A percentile compares a stretch with the other conserved stretches of the same genome.
Conservation (phyloP, 2,888 invertebrate species). For the Dione vanillae region DNA sequence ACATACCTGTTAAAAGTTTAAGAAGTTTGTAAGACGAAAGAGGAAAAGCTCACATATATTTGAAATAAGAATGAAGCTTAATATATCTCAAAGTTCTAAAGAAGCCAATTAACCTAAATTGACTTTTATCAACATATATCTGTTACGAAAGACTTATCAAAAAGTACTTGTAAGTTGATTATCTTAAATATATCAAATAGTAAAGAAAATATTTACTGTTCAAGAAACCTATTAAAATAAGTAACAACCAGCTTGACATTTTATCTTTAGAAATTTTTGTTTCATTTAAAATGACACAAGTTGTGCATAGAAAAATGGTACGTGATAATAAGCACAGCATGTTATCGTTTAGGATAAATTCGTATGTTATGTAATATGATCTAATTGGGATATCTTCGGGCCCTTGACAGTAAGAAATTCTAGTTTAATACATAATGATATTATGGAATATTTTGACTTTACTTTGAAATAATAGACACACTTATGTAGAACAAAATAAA, state of each 20-base stretch:
- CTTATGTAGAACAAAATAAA: no score
- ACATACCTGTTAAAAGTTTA: not conserved
- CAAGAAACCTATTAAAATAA: conserved; percentile 4
- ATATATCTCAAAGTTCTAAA: not conserved
- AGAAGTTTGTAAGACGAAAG: not conserved
- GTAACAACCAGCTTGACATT: not conserved
- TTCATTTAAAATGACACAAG: not conserved
- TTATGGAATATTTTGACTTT: not conserved
- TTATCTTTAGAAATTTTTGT: not conserved
- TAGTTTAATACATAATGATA: not conserved
- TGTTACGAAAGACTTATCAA: no score
- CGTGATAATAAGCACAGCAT: not conserved
- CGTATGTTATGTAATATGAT: not conserved
- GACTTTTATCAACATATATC: no score
- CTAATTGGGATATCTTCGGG: not conserved
- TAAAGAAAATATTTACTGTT: not conserved
- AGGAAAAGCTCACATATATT: not conserved
- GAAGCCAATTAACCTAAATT: no score
- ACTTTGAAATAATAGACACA: no score
- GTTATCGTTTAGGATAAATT: not conserved
- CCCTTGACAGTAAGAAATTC: not conserved
- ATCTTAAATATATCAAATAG: not conserved
- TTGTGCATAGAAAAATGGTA: not conserved
- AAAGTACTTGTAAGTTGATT: not conserved
- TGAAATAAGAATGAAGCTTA: not conserved